Evolutionary conservation across 2,888 invertebrate genomes (phyloP), one percentile per base, ranked within the genome.

Genomic region (Sphinx pinastri): DNA sequence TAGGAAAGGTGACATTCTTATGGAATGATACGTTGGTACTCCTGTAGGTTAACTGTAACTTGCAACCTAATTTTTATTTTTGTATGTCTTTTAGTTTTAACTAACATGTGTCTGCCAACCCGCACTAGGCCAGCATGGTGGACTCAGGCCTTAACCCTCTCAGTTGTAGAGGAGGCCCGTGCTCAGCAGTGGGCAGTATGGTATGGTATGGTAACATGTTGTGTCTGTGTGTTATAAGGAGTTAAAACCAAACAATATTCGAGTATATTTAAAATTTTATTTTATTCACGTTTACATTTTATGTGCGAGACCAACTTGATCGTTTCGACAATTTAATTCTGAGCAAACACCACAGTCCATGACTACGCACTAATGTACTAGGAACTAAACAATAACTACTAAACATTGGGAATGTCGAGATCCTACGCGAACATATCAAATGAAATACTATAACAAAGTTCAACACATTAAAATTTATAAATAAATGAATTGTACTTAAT

Each of bases 331-430:
- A 77, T 77, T 77, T 79, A 68, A 74, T 68, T 55, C 82, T 76
- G 78, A 77, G 73, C 77, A 79, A 79, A 83, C 78, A 82, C 82
- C 79, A 81, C 25, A 25, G 25, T 25, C 25, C 25, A 25, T 77
- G 76, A 81, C 79, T 81, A 79, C 78, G 78, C 77, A 78, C 79
- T 81, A 80, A 77, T 75, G 77, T 70, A 71, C 63, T 78, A 80
- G 81, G 80, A 80, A 81, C 70, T 67, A 67, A 59, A n/a, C 14
- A 51, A 45, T 58, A 59, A 58, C 51, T 67, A 67, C 7, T 13
- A 81, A 83, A 86, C 81, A 87, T 82, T 81, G 84, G 93, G 91
- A 93, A 93, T 91, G 92, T 91, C 87, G 91, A 93, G 89, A 92
- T 91, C 89, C 83, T 85, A 81, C 80, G 80, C 78, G 80, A 80